phyloP scores from a whole-genome alignment of 2,797 vertebrate genomes.

The Monodelphis domestica region DNA sequence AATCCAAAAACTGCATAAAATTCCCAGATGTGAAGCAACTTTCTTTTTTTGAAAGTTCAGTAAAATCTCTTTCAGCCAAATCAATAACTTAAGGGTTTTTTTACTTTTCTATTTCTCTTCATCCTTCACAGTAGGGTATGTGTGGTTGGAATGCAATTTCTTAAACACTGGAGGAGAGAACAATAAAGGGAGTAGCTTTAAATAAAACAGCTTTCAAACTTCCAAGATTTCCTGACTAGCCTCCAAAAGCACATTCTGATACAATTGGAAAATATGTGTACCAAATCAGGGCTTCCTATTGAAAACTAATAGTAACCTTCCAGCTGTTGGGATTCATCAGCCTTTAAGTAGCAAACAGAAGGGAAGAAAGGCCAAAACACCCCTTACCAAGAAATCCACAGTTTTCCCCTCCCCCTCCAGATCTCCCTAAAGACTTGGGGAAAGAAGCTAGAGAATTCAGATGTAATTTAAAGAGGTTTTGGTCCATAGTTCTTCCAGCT shows the following conservation, averaged over 20 bases:
- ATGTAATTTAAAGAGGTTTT: constrained; percentile 53
- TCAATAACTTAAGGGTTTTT: constrained; percentile 60
- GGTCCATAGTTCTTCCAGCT: constrained; percentile 60
- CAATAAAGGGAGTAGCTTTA: constrained; percentile 59
- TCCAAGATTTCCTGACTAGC: constrained; percentile 65
- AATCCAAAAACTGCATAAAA: constrained; percentile 40
- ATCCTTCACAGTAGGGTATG: constrained; percentile 64
- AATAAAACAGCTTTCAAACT: constrained; percentile 54
- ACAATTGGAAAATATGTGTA: constrained; percentile 63
- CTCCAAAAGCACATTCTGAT: constrained; percentile 67
- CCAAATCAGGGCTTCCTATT: constrained; percentile 56
- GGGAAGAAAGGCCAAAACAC: constrained; percentile 36
- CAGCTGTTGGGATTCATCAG: constrained; percentile 46
- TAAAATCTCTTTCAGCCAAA: constrained; percentile 57
- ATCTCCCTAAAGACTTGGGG: constrained; percentile 64
- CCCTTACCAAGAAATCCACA: constrained; percentile 39
- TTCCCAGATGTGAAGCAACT: constrained; percentile 43
- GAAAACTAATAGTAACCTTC: constrained; percentile 56
- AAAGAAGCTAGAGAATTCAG: constrained; percentile 63
- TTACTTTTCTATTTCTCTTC: constrained; percentile 66
- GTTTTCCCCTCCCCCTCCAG: constrained; percentile 30
- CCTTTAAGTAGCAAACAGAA: constrained; percentile 63
- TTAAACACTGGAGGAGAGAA: constrained; percentile 69
- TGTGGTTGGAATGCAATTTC: constrained; percentile 65
- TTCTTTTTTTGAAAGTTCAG: constrained; percentile 49